phyloP scores from a whole-genome alignment of 2,113 vertebrate species.

The Trichomycterus rosablanca region DNA sequence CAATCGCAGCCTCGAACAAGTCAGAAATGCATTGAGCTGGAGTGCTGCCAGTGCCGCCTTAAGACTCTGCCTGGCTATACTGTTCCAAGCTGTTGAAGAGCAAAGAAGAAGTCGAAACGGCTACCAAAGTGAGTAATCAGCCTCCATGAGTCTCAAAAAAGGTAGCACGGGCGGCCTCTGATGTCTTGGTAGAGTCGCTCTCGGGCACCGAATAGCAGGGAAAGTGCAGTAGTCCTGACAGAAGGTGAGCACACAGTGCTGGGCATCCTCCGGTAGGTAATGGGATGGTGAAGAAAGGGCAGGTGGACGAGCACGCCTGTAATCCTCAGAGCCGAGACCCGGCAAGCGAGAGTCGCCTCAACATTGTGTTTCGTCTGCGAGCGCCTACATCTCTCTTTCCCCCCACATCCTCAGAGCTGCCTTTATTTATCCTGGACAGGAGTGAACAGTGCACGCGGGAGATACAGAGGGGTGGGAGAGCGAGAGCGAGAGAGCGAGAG shows the following conservation, averaged over 20 bases:
- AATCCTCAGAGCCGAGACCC: conserved; percentile 39
- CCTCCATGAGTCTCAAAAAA: conserved; percentile 40
- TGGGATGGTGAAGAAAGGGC: background rate
- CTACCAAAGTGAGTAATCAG: conserved; percentile 34
- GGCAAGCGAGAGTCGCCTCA: conserved; percentile 41
- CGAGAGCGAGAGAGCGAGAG: conserved; percentile 13
- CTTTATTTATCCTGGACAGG: conserved; percentile 44
- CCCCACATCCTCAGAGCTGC: conserved; percentile 39
- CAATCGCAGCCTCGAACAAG: conserved; percentile 47
- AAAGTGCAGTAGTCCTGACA: conserved; percentile 43
- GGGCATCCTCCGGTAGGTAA: conserved; percentile 47
- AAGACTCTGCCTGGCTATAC: conserved; percentile 22
- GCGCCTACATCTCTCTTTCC: conserved; percentile 43
- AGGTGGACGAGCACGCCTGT: conserved; percentile 18
- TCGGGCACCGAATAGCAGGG: conserved; percentile 13
- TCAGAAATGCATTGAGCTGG: conserved; percentile 54
- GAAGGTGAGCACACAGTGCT: conserved; percentile 27
- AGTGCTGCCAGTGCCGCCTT: conserved; percentile 34
- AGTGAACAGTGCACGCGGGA: conserved; percentile 21
- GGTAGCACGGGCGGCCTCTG: conserved; percentile 30
- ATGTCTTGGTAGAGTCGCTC: conserved; percentile 25
- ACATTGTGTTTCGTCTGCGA: conserved; percentile 46
- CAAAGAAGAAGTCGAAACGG: conserved; percentile 5
- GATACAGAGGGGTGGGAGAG: conserved; percentile 21
- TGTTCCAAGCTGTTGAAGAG: conserved; percentile 19